Evolutionary conservation across 2,113 vertebrate genomes (phyloP).

Genomic region (Nothobranchius furzeri): DNA sequence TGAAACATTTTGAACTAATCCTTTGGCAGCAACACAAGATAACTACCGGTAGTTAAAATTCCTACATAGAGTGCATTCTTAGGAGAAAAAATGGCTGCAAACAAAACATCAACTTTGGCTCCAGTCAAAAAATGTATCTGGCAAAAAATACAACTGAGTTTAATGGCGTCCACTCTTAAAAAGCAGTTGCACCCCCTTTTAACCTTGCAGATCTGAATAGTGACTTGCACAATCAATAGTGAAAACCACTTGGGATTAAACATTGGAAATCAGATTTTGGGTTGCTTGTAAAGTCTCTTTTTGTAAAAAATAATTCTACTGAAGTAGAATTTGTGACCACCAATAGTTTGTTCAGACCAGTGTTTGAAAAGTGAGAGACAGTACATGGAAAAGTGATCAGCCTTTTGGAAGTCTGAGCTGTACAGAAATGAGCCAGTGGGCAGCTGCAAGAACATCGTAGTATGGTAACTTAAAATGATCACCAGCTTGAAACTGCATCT

Average conservation of each 20-base stretch:
- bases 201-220: neutral
- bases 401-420: neutral
- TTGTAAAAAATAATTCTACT: no score
- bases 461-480: conserved; percentile 17
- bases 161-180: neutral
- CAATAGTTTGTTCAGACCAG: no score
- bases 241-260: neutral
- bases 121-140: no score
- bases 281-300: neutral
- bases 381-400: neutral
- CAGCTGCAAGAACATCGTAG: neutral
- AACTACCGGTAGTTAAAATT: neutral
- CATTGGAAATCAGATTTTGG: neutral
- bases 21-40: neutral
- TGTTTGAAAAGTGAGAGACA: neutral
- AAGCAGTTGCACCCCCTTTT: neutral
- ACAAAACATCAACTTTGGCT: neutral
- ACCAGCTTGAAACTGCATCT: conserved; percentile 17
- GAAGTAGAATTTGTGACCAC: no score
- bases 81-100: neutral
- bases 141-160: neutral
- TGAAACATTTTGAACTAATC: neutral
- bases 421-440: neutral
- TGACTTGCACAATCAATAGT: neutral
- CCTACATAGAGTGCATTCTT: neutral